Percentiles rank a stretch among this genome's conserved stretches.
Conservation (phyloP, 1,140 invertebrate genomes). For the Stratiolaelaps scimitus region DNA sequence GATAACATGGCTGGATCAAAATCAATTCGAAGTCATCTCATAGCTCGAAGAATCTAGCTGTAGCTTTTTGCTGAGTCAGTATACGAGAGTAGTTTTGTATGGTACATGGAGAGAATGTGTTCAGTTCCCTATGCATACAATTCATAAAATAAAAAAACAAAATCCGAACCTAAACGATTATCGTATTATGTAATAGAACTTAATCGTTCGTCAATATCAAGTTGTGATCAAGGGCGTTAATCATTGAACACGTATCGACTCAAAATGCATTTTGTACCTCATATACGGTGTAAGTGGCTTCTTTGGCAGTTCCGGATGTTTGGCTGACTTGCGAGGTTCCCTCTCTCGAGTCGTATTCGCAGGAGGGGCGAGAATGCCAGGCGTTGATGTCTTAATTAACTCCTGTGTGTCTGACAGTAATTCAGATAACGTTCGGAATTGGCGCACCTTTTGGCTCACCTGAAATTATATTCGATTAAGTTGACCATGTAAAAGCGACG, state of each 20-base stretch:
- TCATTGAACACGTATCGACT: neutral
- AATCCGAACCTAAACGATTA: too few relatives aligned
- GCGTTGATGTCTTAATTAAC: constrained; percentile 14
- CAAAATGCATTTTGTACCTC: neutral
- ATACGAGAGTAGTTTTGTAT: too few relatives aligned
- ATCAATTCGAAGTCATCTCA: too few relatives aligned
- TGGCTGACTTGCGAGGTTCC: neutral
- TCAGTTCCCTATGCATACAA: too few relatives aligned
- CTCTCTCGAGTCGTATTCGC: neutral
- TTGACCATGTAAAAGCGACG: too few relatives aligned
- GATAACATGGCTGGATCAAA: too few relatives aligned
- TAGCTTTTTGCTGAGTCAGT: too few relatives aligned
- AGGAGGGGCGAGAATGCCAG: neutral
- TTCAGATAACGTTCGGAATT: constrained; percentile 14
- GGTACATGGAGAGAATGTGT: too few relatives aligned
- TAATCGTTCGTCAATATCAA: too few relatives aligned
- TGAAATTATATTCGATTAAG: neutral
- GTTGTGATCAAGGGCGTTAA: neutral
- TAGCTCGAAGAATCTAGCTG: too few relatives aligned
- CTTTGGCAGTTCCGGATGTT: constrained; percentile 25
- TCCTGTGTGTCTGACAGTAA: constrained; percentile 16
- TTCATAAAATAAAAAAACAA: too few relatives aligned
- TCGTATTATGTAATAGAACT: too few relatives aligned
- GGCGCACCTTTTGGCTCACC: constrained; percentile 21
- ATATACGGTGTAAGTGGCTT: constrained; percentile 17